phyloP scores from a whole-genome alignment of 2,113 vertebrate species.

The Taurulus bubalis region DNA sequence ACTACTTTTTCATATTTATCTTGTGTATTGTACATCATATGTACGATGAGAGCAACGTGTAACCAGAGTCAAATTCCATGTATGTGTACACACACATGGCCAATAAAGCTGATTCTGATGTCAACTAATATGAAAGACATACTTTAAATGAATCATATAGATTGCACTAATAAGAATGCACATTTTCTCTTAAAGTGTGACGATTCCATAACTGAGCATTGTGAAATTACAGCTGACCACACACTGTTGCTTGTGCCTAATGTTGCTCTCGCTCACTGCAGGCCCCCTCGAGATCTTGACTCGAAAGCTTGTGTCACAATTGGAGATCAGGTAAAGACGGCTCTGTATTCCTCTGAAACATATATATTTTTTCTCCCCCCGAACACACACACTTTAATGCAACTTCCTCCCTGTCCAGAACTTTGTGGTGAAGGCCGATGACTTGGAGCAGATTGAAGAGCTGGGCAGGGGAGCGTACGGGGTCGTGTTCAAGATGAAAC shows the following conservation, averaged over 20 bases:
- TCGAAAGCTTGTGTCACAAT: slow-evolving; percentile 96
- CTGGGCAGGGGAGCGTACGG: slow-evolving; percentile 97
- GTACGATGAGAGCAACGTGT: no score
- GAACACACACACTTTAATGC: background rate
- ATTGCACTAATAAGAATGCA: background rate
- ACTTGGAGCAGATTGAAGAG: slow-evolving; percentile 94
- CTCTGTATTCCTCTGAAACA: background rate
- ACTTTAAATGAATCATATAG: background rate
- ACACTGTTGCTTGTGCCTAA: background rate
- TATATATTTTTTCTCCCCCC: background rate
- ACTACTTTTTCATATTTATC: no score
- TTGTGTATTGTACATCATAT: no score
- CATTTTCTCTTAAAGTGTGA: background rate
- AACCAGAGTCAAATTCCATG: no score
- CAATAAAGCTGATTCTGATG: background rate
- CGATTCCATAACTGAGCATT: background rate
- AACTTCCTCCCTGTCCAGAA: slow-evolving; percentile 83
- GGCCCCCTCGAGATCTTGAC: slow-evolving; percentile 95
- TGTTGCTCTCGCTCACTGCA: slow-evolving; percentile 63
- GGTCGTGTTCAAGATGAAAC: slow-evolving; percentile 98
- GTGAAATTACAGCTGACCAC: background rate
- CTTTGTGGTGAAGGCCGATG: slow-evolving; percentile 98
- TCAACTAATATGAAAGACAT: background rate
- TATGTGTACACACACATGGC: no score
- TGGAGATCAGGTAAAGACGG: slow-evolving; percentile 90